Conservation (phyloP, 2,888 invertebrate genomes). For the Anticlea derivata region DNA sequence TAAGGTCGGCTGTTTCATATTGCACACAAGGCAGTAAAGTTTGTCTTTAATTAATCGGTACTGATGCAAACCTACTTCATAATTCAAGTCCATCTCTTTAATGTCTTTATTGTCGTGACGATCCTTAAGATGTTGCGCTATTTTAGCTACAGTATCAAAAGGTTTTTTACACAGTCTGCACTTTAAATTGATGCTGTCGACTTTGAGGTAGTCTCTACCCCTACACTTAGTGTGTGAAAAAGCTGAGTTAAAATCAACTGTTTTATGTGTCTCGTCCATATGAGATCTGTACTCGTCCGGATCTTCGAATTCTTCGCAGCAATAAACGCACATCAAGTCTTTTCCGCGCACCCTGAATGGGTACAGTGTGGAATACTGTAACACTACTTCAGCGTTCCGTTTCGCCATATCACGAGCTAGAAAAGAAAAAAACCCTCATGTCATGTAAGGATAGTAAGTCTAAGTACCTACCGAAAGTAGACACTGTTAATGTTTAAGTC, state of each 20-base stretch:
- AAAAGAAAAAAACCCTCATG: not conserved
- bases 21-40: constrained; percentile 26
- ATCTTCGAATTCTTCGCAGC: constrained; percentile 63
- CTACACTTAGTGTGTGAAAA: constrained; percentile 38
- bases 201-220: constrained; percentile 39
- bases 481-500: not conserved
- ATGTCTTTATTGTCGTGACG: constrained; percentile 43
- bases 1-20: constrained; percentile 24
- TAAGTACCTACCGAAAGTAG: not conserved
- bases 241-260: constrained; percentile 50
- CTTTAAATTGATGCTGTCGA: constrained; percentile 58
- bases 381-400: constrained; percentile 67
- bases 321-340: constrained; percentile 71
- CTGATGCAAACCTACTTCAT: constrained; percentile 28
- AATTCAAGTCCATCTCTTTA: constrained; percentile 13
- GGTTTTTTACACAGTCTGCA: constrained; percentile 54
- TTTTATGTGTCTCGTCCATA: constrained; percentile 52
- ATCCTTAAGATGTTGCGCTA: constrained; percentile 49
- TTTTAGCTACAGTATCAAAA: constrained; percentile 41
- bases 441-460: no score
- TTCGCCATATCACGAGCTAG: constrained; percentile 22
- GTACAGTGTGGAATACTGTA: constrained; percentile 72
- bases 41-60: constrained; percentile 27
- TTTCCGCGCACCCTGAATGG: constrained; percentile 72
- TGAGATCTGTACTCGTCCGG: constrained; percentile 58